Conservation (phyloP, 2,888 invertebrate species). For the Caenorhabditis angaria region DNA sequence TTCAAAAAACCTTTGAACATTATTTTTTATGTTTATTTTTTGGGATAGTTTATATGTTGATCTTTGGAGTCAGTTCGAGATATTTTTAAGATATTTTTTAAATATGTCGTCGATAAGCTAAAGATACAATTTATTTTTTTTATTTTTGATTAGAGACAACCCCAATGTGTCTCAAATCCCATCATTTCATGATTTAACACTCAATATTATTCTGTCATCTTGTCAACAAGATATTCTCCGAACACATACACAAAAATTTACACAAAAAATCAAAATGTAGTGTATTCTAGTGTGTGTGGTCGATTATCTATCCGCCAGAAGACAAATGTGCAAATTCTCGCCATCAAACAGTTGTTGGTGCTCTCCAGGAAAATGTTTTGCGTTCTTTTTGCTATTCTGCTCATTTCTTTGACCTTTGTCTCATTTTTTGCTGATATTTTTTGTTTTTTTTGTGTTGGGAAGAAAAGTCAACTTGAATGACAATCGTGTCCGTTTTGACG, state of each 20-base stretch:
- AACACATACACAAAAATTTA: neutral
- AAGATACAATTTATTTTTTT: too few species aligned
- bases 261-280: neutral
- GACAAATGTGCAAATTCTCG: neutral
- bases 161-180: neutral
- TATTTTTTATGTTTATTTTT: too few species aligned
- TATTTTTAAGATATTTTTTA: too few species aligned
- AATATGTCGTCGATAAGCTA: too few species aligned
- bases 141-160: too few species aligned
- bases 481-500: neutral
- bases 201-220: neutral
- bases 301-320: neutral
- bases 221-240: neutral
- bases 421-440: neutral
- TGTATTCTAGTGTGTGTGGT: slow-evolving; percentile 1
- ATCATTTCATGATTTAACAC: neutral
- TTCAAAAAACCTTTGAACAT: too few species aligned
- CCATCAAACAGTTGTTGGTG: neutral
- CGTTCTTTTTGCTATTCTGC: neutral
- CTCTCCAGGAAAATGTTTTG: neutral
- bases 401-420: neutral
- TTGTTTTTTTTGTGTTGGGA: neutral
- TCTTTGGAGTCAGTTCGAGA: too few species aligned
- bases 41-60: too few species aligned
- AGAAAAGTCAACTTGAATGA: neutral